phyloP scores from a whole-genome alignment of 2,888 invertebrate species.

The Tenthredo distinguenda region DNA sequence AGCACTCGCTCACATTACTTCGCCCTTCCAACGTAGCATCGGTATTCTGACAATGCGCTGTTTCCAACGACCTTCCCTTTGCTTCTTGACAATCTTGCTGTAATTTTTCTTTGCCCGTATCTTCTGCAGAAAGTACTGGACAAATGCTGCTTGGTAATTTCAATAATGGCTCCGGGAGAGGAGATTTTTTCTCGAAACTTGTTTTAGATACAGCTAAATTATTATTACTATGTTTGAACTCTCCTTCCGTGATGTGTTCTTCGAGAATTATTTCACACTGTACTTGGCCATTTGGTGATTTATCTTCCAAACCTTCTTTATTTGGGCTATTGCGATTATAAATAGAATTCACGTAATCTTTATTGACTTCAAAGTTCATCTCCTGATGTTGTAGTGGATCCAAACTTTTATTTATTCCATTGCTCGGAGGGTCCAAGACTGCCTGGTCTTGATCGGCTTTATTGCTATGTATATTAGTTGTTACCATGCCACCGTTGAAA shows the following conservation, averaged over 20 bases:
- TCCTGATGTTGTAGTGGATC: neutral
- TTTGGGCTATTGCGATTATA: neutral
- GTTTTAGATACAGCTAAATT: neutral
- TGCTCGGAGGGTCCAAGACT: neutral
- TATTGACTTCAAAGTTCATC: constrained; percentile 7
- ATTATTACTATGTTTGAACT: neutral
- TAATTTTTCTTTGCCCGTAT: neutral
- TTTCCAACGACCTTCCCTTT: neutral
- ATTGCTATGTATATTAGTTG: constrained; percentile 4
- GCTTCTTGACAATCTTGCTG: neutral
- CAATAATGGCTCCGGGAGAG: neutral
- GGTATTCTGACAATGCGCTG: neutral
- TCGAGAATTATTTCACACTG: neutral
- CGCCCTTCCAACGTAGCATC: neutral
- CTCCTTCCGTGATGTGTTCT: neutral
- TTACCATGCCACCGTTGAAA: constrained; percentile 3
- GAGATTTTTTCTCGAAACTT: neutral
- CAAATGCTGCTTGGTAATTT: neutral
- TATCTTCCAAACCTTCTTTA: neutral
- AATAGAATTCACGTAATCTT: neutral
- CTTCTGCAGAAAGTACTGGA: neutral
- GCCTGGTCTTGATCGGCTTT: neutral
- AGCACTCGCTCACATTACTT: neutral
- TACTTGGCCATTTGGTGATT: neutral
- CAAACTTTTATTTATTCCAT: neutral